Evolutionary conservation across 2,113 vertebrate species (phyloP).

Genomic region (Charadrius vociferus): DNA sequence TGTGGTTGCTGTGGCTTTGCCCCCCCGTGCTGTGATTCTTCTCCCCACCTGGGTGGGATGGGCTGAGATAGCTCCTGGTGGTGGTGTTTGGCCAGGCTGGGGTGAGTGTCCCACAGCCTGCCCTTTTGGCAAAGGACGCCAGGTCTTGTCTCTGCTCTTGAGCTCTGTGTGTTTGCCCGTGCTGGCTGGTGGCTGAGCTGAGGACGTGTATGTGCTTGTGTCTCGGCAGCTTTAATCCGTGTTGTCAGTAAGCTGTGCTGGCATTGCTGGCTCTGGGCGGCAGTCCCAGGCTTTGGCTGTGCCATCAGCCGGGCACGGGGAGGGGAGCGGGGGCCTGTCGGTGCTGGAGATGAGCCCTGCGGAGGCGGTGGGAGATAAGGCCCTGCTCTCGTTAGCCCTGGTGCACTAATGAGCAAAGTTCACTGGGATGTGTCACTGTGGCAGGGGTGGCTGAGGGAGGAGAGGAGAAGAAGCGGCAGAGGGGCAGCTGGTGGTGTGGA

Average conservation of each 20-base stretch:
- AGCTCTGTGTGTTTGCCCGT: accelerated
- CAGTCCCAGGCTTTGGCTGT: no score
- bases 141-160: neutral
- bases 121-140: accelerated
- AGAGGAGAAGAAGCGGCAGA: accelerated
- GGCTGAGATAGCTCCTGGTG: accelerated
- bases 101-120: accelerated
- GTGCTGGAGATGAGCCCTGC: neutral
- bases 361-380: no score
- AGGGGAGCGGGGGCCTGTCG: accelerated
- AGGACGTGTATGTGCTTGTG: accelerated
- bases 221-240: accelerated
- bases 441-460: neutral
- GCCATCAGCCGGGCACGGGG: neutral
- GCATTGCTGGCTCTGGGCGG: accelerated
- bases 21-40: neutral
- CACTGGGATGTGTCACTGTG: accelerated
- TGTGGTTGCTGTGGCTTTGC: neutral
- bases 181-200: neutral
- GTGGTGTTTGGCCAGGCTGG: neutral
- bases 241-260: neutral
- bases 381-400: accelerated
- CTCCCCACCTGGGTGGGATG: accelerated
- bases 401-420: accelerated
- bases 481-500: accelerated